Base-by-base conservation (phyloP, 2,113 vertebrate species). In the Channa argus region DNA sequence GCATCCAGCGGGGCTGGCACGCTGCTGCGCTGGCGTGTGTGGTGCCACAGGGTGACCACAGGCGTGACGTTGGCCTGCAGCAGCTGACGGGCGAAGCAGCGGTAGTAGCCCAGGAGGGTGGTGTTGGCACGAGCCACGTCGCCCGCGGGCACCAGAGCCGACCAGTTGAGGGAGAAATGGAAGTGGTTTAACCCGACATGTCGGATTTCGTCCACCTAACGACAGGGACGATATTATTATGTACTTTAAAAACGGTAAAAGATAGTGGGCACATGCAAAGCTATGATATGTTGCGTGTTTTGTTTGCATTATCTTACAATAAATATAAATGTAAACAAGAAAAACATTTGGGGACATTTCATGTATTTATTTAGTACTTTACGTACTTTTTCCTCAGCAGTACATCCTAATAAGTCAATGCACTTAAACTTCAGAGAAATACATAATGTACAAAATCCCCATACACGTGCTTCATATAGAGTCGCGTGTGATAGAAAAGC, bases 81-180 rank as follows among this genome's bases (percentile, higher is more conserved):
- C 45, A 99, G 95, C 89, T 98, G 97, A 1, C 91, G 93, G 74
- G 88, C 91, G 73, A 99, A 92, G 82, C 98, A 99, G 81, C 90
- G 93, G 82, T 99, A 99, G 92, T 96, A 98, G 51, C 74, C 92
- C 64, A 99, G 89, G 76, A 96, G 92, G 0, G 95, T 96, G 81
- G 74, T 73, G 85, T 98, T 98, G 44, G 95, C 91, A 14, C 88
- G 90, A 6, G 94, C 91, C 71, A 92, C 92, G 9, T 95, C 93
- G 2, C 96, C 97, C 14, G 92, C 85, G 1, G 97, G 97, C 43
- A 97, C 92, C 67, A 99, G 86, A 2, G 93, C 93, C 7, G 96
- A 95, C 98, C 98, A 99, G 89, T 96, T 96, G 63, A 99, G 92
- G 8, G 96, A 94, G 92, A 99, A 99, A 89, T 96, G 96, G 70